Evolutionary conservation across 2,113 vertebrate species (phyloP).

Genomic region (Oxyura jamaicensis): DNA sequence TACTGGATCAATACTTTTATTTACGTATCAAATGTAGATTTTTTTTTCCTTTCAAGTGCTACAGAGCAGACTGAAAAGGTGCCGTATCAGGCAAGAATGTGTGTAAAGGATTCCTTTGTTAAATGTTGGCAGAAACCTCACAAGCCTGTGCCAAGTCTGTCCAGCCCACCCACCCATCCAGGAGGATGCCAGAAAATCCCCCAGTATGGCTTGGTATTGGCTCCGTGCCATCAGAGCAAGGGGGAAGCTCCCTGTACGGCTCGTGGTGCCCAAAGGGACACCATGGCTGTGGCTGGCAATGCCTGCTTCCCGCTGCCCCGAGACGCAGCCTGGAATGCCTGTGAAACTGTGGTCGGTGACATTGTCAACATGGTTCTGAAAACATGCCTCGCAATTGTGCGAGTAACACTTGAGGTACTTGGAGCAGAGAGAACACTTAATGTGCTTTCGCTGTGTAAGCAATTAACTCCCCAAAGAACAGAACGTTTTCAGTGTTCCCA

Average conservation of each 20-base stretch:
- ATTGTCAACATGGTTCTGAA: background rate
- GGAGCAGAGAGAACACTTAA: accelerated
- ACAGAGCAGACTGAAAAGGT: slow-evolving; percentile 21
- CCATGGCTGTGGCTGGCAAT: accelerated
- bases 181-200: background rate
- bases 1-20: slow-evolving; percentile 30
- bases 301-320: accelerated
- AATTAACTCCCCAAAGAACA: background rate
- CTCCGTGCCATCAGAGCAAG: background rate
- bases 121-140: slow-evolving; percentile 10
- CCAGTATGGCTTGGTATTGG: background rate
- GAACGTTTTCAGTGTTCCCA: accelerated
- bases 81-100: slow-evolving; percentile 4
- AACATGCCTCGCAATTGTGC: background rate
- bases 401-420: accelerated
- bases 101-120: slow-evolving; percentile 63
- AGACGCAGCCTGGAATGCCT: background rate
- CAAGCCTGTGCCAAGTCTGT: slow-evolving; percentile 5
- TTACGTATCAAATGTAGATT: background rate
- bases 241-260: background rate
- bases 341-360: accelerated
- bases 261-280: background rate
- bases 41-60: background rate
- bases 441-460: background rate
- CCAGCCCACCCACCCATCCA: slow-evolving; percentile 15